phyloP scores from a whole-genome alignment of 2,113 vertebrate genomes.

The Ascaphus truei region DNA sequence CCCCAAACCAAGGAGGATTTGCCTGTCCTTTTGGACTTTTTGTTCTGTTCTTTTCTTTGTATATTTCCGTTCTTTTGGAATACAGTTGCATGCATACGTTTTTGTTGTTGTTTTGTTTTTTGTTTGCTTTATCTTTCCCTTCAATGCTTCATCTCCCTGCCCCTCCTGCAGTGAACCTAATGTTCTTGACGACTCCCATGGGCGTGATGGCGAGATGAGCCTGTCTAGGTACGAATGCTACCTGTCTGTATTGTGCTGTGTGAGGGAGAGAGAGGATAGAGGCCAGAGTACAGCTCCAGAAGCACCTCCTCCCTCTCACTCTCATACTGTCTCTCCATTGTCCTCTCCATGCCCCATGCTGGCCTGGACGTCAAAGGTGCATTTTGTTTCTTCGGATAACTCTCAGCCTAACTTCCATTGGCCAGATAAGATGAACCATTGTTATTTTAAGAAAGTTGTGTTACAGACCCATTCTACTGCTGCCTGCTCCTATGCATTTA shows the following conservation, averaged over 20 bases:
- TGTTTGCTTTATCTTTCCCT: constrained; percentile 73
- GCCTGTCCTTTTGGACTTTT: constrained; percentile 44
- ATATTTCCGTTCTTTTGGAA: constrained; percentile 60
- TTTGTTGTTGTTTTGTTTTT: constrained; percentile 65
- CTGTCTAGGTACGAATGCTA: constrained; percentile 97
- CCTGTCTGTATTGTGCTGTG: constrained; percentile 82
- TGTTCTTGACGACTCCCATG: constrained; percentile 99
- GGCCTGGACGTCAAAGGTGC: constrained; percentile 73
- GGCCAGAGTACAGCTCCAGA: constrained; percentile 45
- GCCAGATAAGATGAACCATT: too few relatives aligned
- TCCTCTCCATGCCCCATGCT: constrained; percentile 55
- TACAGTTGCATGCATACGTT: constrained; percentile 60
- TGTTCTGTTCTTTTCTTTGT: constrained; percentile 56
- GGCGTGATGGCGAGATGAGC: constrained; percentile 96
- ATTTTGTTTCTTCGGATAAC: constrained; percentile 36
- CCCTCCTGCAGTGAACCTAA: constrained; percentile 98
- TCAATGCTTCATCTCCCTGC: constrained; percentile 88
- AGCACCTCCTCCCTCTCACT: constrained; percentile 50
- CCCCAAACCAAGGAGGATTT: constrained; percentile 16
- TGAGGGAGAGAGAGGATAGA: constrained; percentile 21
- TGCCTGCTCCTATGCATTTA: too few relatives aligned
- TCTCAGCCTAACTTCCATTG: too few relatives aligned
- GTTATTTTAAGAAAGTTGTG: too few relatives aligned
- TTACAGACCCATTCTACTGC: too few relatives aligned
- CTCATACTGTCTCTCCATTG: constrained; percentile 48